Evolutionary conservation across 2,888 invertebrate species (phyloP), one percentile per base, ranked within the genome.

Genomic region (Phaonia tiefii): DNA sequence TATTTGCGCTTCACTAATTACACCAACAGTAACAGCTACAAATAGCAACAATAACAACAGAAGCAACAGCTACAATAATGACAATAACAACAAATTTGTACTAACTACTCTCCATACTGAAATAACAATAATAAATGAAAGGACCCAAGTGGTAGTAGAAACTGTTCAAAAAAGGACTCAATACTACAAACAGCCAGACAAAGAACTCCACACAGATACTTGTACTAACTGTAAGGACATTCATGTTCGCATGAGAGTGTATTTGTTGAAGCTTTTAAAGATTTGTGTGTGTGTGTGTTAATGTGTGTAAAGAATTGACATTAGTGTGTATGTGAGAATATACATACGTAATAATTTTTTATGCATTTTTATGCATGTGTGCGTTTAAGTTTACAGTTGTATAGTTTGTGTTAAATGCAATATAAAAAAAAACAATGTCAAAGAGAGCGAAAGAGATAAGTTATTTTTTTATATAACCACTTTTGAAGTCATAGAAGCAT

Each of bases 1-100:
- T 88, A 86, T 86, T 86, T 87, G 86, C 84, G 88, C 87, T 87
- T 86, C 87, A 87, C 87, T 87, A 88, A 86, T 85, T 88, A 85
- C 87, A 86, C 83, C 86, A 86, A 84, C 82, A 78, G 54, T 67
- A 63, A 66, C 60, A 44, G 37, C 31, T 44, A n/a, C 44, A 56
- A 70, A 44, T 46, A 67, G 58, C 44, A 44, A 56, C 44, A 65
- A 51, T 17, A 37, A 31, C 39, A 51, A 46, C 39, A 39, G 65
- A 44, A 44, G n/a, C 31, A 75, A 46, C 74, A 78, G 67, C 22
- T 11, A 60, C 11, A 26, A 17, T 4, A 15, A 42, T 37, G 7
- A 72, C 31, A 74, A 54, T n/a, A 56, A 13, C 25, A 39, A 65
- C 39, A 63, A 51, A 51, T 1, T 54, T 26, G 54, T 10, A 70